Percentiles rank a stretch among this genome's conserved stretches.
These are phyloP conservation scores for Ips typographus DNA, from an alignment of 1,140 invertebrate genomes.

Conservation along the genomic window DNA sequence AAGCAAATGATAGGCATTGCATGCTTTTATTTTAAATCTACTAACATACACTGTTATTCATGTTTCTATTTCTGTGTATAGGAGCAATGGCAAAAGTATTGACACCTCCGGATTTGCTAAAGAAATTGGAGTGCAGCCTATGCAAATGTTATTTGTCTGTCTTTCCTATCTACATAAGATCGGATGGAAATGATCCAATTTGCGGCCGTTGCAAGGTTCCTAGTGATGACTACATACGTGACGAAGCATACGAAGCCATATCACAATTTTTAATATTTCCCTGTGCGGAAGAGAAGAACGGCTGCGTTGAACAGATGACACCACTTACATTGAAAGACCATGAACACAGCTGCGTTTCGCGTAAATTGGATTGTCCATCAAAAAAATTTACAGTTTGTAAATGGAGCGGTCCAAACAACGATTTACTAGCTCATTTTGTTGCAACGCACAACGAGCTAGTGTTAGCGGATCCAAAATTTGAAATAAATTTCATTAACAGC, in stretches of 20 bases:
- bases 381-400: conserved; percentile 30
- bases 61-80: too few species aligned
- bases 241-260: conserved; percentile 36
- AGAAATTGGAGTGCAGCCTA: conserved; percentile 22
- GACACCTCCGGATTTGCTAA: conserved; percentile 30
- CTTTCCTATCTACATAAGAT: conserved; percentile 35
- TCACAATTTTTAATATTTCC: conserved; percentile 38
- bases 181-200: conserved; percentile 17
- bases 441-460: conserved; percentile 26
- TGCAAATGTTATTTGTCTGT: conserved; percentile 34
- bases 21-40: too few species aligned
- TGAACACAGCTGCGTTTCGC: conserved; percentile 31
- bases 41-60: too few species aligned
- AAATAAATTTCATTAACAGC: conserved; percentile 36
- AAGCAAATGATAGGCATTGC: too few species aligned
- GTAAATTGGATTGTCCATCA: conserved; percentile 34
- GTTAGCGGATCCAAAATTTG: conserved; percentile 32
- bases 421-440: conserved; percentile 38
- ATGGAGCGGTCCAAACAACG: conserved; percentile 36
- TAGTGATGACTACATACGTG: conserved; percentile 23
- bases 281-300: conserved; percentile 30
- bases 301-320: conserved; percentile 31
- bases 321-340: conserved; percentile 35
- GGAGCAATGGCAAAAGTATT: not conserved
- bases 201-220: conserved; percentile 35